Conservation (phyloP, 2,888 invertebrate genomes). For the Metallyticus violacea region DNA sequence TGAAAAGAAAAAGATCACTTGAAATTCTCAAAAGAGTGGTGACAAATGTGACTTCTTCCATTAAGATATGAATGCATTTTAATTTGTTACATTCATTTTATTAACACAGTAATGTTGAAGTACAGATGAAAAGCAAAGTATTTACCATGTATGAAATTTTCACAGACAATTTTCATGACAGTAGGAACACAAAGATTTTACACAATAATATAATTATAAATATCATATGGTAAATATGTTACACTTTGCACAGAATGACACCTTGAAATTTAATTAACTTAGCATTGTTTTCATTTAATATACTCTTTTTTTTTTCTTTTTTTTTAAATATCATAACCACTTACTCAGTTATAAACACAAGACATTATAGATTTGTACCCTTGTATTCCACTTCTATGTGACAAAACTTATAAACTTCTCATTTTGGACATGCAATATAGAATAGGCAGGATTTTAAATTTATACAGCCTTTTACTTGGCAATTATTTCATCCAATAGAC, state of each 20-base stretch:
- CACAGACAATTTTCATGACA: not conserved
- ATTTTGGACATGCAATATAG: no score
- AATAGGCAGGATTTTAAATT: no score
- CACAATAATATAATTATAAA: not conserved
- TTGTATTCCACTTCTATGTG: no score
- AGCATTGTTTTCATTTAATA: not conserved
- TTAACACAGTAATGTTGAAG: not conserved
- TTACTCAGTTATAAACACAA: not conserved
- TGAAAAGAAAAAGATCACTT: no score
- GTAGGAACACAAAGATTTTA: not conserved
- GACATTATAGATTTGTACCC: no score
- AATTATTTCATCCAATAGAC: no score
- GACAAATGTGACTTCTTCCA: no score
- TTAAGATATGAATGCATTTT: not conserved
- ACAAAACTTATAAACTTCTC: no score
- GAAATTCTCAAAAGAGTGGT: no score
- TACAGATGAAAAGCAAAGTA: not conserved
- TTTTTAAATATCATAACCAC: not conserved
- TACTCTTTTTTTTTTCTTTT: not conserved
- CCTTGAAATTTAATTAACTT: not conserved
- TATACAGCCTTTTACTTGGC: no score
- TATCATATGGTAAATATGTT: not conserved
- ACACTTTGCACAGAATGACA: not conserved
- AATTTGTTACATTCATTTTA: not conserved
- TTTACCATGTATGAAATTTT: not conserved